Evolutionary conservation across 2,888 invertebrate genomes (phyloP).

Genomic region (Sinohyriopsis cumingii): DNA sequence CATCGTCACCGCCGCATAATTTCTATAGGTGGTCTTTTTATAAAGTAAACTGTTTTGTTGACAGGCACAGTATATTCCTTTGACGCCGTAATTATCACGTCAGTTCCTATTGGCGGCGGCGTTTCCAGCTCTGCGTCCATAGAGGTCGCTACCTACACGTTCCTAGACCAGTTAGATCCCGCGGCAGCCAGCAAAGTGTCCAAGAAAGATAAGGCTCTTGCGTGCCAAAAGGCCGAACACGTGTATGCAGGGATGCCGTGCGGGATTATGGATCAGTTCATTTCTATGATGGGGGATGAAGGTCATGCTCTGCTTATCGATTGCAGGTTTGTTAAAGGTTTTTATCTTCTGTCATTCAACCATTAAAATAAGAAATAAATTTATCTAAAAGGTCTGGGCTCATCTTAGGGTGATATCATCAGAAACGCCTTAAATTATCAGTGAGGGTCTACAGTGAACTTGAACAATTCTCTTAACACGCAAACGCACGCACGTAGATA

Average conservation of each 20-base stretch:
- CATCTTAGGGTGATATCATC: background rate
- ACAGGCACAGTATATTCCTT: constrained; percentile 80
- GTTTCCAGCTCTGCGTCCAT: constrained; percentile 93
- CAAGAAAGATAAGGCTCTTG: constrained; percentile 79
- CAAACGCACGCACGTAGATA: too few relatives aligned
- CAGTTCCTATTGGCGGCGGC: constrained; percentile 92
- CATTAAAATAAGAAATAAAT: too few relatives aligned
- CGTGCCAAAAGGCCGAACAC: constrained; percentile 94
- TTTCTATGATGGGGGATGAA: constrained; percentile 86
- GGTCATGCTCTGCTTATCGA: constrained; percentile 90
- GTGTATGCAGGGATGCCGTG: constrained; percentile 93
- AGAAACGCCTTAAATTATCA: background rate
- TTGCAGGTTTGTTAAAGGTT: constrained; percentile 78
- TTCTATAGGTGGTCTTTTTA: too few relatives aligned
- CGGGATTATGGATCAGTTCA: constrained; percentile 97
- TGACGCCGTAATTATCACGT: constrained; percentile 85
- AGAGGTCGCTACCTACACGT: constrained; percentile 90
- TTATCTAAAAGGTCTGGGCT: too few relatives aligned
- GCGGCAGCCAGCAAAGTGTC: constrained; percentile 17
- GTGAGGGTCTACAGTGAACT: background rate
- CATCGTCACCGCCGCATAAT: too few relatives aligned
- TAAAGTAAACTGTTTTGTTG: constrained; percentile 8
- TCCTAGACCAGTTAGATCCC: constrained; percentile 79
- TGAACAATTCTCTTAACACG: too few relatives aligned
- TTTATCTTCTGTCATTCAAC: too few relatives aligned